Evolutionary conservation across 2,888 invertebrate species (phyloP).

Genomic region (Pedicia rivosa): DNA sequence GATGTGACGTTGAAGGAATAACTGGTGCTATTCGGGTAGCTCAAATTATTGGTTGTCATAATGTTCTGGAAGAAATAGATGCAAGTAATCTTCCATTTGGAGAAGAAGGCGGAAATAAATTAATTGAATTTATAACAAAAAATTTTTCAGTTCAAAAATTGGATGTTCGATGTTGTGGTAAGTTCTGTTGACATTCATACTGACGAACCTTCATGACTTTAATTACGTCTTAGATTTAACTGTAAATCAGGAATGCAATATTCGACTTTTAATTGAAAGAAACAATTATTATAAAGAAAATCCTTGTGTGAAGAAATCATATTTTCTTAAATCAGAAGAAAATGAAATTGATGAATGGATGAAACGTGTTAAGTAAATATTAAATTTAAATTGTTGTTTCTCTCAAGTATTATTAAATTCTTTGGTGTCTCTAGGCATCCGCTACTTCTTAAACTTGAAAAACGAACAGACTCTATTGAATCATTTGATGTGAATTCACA

Average conservation of each 20-base stretch:
- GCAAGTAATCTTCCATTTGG: slow-evolving; percentile 4
- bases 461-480: background rate
- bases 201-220: background rate
- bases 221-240: background rate
- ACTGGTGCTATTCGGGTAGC: background rate
- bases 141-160: slow-evolving; percentile 4
- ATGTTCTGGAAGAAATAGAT: background rate
- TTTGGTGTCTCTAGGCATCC: slow-evolving; percentile 6
- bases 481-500: background rate
- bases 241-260: slow-evolving; percentile 6
- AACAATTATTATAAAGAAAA: slow-evolving; percentile 8
- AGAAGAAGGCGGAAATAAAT: slow-evolving; percentile 4
- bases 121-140: slow-evolving; percentile 5
- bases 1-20: slow-evolving; percentile 3
- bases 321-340: slow-evolving; percentile 4
- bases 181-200: background rate
- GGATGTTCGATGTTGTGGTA: slow-evolving; percentile 8
- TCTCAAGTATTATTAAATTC: background rate
- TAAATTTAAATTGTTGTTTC: background rate
- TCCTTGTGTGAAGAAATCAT: slow-evolving; percentile 7
- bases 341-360: slow-evolving; percentile 4
- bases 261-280: slow-evolving; percentile 5
- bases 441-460: slow-evolving; percentile 5
- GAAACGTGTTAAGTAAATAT: slow-evolving; percentile 5
- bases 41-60: slow-evolving; percentile 6